phyloP scores from a whole-genome alignment of 2,113 vertebrate genomes.

The Alosa alosa region DNA sequence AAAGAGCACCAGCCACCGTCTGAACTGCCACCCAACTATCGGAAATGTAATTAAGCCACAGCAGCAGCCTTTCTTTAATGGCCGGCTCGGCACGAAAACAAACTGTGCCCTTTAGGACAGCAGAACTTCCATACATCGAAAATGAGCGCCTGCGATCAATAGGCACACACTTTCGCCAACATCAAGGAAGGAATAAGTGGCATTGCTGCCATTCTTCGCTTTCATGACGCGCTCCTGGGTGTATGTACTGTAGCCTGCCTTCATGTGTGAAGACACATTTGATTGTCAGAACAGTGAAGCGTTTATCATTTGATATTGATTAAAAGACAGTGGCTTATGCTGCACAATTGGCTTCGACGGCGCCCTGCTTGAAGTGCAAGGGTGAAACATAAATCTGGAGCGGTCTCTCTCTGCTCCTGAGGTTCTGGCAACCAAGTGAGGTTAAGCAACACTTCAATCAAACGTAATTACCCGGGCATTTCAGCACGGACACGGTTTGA shows the following conservation, averaged over 20 bases:
- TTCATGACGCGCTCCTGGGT: neutral
- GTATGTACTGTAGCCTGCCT: neutral
- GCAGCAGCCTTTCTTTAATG: constrained; percentile 68
- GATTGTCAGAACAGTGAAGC: constrained; percentile 58
- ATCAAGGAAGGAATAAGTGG: constrained; percentile 50
- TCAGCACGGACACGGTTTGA: constrained; percentile 43
- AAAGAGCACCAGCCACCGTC: constrained; percentile 58
- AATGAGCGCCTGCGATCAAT: constrained; percentile 66
- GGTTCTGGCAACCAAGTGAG: constrained; percentile 28
- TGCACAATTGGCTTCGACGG: constrained; percentile 20
- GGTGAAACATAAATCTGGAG: constrained; percentile 26
- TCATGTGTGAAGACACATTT: constrained; percentile 8
- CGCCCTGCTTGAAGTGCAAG: constrained; percentile 20
- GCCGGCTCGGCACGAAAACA: constrained; percentile 69
- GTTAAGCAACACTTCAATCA: constrained; percentile 53
- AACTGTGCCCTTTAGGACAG: constrained; percentile 60
- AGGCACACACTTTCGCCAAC: constrained; percentile 53
- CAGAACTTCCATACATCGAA: constrained; percentile 64
- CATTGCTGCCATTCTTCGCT: neutral
- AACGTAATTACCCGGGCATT: constrained; percentile 45
- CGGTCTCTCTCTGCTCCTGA: constrained; percentile 6
- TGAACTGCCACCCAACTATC: constrained; percentile 65
- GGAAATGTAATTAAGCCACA: constrained; percentile 73
- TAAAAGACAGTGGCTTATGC: constrained; percentile 44
- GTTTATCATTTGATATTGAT: constrained; percentile 57